Percentiles rank a stretch among this genome's conserved stretches.
phyloP scores from a whole-genome alignment of 2,888 invertebrate species.

The Lepas anatifera region DNA sequence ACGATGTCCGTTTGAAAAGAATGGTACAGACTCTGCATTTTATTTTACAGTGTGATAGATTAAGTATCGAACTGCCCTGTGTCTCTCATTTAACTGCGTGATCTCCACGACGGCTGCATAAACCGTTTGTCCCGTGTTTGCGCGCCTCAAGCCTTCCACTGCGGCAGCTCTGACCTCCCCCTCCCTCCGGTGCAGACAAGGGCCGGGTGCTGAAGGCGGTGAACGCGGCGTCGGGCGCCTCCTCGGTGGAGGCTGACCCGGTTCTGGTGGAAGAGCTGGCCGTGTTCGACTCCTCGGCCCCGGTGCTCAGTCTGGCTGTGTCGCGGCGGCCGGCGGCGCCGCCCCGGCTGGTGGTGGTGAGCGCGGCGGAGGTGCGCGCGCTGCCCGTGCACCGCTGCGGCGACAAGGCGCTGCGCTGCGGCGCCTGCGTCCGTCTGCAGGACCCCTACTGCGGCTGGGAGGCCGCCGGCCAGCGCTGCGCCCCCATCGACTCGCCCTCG shows the following conservation, averaged over 20 bases:
- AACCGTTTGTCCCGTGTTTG: too few species aligned
- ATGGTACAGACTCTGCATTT: too few species aligned
- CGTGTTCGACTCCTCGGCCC: not conserved
- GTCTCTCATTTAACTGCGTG: too few species aligned
- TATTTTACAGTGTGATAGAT: too few species aligned
- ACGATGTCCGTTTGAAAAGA: too few species aligned
- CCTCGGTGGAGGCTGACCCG: slow-evolving; percentile 86
- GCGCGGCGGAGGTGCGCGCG: slow-evolving; percentile 22
- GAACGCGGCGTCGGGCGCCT: slow-evolving; percentile 61
- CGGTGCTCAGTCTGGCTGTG: not conserved
- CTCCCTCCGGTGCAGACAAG: slow-evolving; percentile 42
- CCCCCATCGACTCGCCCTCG: not conserved
- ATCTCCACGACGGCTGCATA: too few species aligned
- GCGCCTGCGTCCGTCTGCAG: slow-evolving; percentile 90
- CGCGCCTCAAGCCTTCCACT: not conserved
- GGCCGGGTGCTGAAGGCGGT: slow-evolving; percentile 83
- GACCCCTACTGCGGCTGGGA: slow-evolving; percentile 99
- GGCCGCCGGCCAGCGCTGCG: slow-evolving; percentile 14
- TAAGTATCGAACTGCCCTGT: too few species aligned
- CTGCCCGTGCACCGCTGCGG: slow-evolving; percentile 24
- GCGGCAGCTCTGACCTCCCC: not conserved
- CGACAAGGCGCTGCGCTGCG: slow-evolving; percentile 33
- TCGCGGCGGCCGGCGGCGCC: not conserved
- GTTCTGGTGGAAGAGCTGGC: slow-evolving; percentile 27
- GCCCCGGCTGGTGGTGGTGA: not conserved